Conservation (phyloP, 2,888 invertebrate genomes). For the Pachliopta kotzebuea region DNA sequence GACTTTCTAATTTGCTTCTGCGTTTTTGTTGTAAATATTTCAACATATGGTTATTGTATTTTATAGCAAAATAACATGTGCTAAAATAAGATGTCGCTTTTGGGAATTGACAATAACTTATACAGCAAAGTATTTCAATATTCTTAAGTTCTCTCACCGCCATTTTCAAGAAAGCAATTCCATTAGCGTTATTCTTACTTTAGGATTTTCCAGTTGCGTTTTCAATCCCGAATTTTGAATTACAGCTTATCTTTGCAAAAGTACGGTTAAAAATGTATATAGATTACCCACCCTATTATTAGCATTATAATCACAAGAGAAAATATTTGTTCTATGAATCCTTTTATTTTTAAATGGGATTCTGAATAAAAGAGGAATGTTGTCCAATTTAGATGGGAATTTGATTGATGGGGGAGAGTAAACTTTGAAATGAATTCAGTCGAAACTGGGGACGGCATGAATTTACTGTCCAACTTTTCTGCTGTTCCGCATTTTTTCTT, state of each 20-base stretch:
- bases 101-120: constrained; percentile 9
- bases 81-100: constrained; percentile 1
- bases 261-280: background rate
- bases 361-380: constrained; percentile 39
- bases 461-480: constrained; percentile 27
- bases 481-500: background rate
- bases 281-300: background rate
- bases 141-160: background rate
- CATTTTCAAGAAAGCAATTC: constrained; percentile 13
- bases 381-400: constrained; percentile 70
- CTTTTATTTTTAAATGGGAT: constrained; percentile 41
- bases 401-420: constrained; percentile 66
- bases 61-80: background rate
- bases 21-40: no score
- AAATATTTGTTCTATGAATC: constrained; percentile 21
- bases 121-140: constrained; percentile 7
- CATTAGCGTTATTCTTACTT: constrained; percentile 19
- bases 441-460: constrained; percentile 34
- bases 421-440: constrained; percentile 64
- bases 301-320: background rate
- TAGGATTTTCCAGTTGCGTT: background rate
- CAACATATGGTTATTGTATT: background rate
- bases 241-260: background rate
- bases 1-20: no score
- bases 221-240: constrained; percentile 2